Base-by-base conservation (phyloP, 2,888 invertebrate species). In the Cosmorhoe ocellata region DNA sequence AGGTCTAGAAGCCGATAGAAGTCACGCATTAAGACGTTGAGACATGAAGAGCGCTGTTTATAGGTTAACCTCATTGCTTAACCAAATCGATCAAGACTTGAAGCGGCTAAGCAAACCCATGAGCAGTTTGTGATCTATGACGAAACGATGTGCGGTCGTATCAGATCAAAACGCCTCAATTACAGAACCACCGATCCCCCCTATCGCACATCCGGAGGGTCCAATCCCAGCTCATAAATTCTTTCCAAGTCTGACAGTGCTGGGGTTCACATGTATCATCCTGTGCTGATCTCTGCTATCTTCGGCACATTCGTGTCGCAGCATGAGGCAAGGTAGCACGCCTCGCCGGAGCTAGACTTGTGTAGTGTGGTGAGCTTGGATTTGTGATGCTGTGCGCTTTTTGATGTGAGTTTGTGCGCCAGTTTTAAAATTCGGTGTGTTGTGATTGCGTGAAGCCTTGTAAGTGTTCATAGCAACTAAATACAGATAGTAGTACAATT, bases 191-290 rank as follows among this genome's bases (percentile, higher is more conserved):
- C 57, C 52, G 71, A 65, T 68, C 73, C 71, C n/a, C 66, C 66
- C 36, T 43, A 56, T 57, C 64, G 7, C 10, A 51, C 56, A 64
- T 88, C 89, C 89, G 84, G 80, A 79, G 83, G 81, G 84, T 68
- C 67, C 51, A 69, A 74, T 79, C 72, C 61, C 58, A 60, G 76
- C 79, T 77, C 88, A 89, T 90, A 90, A 89, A 89, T 90, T 90
- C 89, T 90, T 87, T 89, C 83, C 68, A 75, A 74, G 62, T 49
- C 76, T 89, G 89, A 90, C 90, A 89, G 84, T 75, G 81, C 78
- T 45, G 57, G 67, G 65, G 75, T 74, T 81, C 78, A 79, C 86
- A 83, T 81, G 81, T 83, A 71, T 71, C 70, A 71, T 71, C 71
- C 70, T 76, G 71, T 76, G 66, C 57, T 71, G 73, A 64, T 62